A percentile compares a stretch with the other conserved stretches of the same genome.
Evolutionary conservation across 2,113 vertebrate species (phyloP).

Genomic region (Corvus cornix): DNA sequence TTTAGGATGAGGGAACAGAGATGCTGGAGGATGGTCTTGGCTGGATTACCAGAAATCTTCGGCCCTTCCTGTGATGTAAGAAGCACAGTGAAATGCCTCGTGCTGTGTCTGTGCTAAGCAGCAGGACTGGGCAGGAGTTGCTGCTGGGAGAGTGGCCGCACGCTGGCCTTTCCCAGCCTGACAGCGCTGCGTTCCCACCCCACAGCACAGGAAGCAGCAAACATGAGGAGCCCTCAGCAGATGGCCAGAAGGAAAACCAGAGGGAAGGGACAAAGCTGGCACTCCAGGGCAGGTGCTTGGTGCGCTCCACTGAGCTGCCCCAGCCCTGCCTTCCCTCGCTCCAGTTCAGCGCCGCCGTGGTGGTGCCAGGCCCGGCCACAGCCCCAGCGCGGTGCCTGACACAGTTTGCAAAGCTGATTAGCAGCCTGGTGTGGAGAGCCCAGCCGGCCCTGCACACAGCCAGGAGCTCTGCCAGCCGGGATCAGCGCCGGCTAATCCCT

Average conservation of each 20-base stretch:
- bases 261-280: background rate
- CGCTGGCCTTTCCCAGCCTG: background rate
- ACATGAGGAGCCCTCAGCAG: background rate
- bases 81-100: background rate
- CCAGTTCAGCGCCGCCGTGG: accelerated
- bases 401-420: conserved; percentile 40
- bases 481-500: conserved; percentile 2
- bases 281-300: accelerated
- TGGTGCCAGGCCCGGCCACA: background rate
- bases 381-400: background rate
- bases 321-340: background rate
- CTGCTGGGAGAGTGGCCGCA: background rate
- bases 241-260: accelerated
- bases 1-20: background rate
- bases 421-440: background rate
- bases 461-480: background rate
- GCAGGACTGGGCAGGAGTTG: accelerated
- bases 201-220: background rate
- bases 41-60: background rate
- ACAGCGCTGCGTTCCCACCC: background rate
- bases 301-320: background rate
- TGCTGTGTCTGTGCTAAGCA: background rate
- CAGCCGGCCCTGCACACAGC: background rate
- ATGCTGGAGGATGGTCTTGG: background rate
- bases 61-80: background rate